Evolutionary conservation across 2,113 vertebrate genomes (phyloP), one percentile per base, ranked within the genome.

Genomic region (Grallaria varia): DNA sequence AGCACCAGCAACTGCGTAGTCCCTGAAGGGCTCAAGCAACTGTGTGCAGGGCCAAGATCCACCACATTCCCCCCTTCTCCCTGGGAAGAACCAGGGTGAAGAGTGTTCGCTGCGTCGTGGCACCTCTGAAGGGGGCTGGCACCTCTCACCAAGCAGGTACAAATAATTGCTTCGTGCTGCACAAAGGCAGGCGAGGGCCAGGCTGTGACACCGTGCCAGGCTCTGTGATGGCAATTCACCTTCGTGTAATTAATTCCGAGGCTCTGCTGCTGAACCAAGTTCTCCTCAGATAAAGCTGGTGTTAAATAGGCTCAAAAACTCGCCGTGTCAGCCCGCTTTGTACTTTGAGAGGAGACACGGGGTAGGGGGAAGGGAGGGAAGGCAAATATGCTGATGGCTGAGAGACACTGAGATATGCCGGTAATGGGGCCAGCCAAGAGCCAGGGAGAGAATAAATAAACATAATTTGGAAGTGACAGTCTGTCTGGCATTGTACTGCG

Each of bases 361-460:
- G 62, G 42, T 39, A 56, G 82, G 92, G 74, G 56, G 81, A 82
- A 79, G 89, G 91, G 87, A 87, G 69, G 42, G 66, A 52, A 90
- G 74, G 87, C 84, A 95, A 92, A 92, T 84, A 91, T 37, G 82
- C 85, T 94, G 94, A 90, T 90, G 91, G 7, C 93, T 87, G 92
- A 95, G 87, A 96, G 87, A 96, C 91, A 95, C 79, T 69, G 27
- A 94, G 90, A 93, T 88, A 83, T 91, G 91, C 85, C 93, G 93
- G 79, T 86, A 93, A 91, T 78, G 90, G 63, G 87, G 93, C 89
- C 93, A 96, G 91, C 87, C 85, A 95, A 96, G 91, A 96, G 92
- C 93, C 93, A 93, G 87, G 71, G 94, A 81, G 89, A 88, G 95
- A 96, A 95, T 96, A 96, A 96, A 97, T 95, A 96, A 96, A 94